Percentiles rank a stretch among this genome's conserved stretches.
Conservation (phyloP, 2,888 invertebrate species). For the Fragum sueziense region DNA sequence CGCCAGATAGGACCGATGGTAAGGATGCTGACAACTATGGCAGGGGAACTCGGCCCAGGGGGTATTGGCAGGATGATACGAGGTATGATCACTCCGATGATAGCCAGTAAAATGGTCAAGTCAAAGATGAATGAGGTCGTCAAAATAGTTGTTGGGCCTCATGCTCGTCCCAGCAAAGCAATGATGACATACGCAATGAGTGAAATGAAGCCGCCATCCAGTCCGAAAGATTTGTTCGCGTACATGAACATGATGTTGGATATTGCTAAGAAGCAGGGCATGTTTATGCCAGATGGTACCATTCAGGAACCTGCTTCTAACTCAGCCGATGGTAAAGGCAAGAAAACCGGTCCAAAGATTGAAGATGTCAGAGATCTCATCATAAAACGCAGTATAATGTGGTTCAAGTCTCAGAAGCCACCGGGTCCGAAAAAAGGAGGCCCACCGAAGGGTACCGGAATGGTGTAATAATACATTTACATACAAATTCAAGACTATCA, state of each 20-base stretch:
- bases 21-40: background rate
- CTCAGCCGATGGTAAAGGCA: background rate
- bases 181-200: background rate
- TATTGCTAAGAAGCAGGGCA: background rate
- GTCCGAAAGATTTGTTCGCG: background rate
- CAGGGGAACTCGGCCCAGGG: background rate
- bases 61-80: background rate
- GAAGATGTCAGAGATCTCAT: background rate
- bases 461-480: background rate
- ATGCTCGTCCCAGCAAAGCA: background rate
- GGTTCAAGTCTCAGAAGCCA: slow-evolving; percentile 9
- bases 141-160: background rate
- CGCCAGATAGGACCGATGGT: background rate
- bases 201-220: background rate
- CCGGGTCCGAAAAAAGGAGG: background rate
- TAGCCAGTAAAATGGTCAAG: background rate
- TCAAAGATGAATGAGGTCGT: background rate
- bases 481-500: no score
- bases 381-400: background rate
- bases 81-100: background rate
- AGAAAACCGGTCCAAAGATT: background rate
- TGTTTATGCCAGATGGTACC: background rate
- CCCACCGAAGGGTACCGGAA: background rate
- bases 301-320: background rate
- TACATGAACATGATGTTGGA: slow-evolving; percentile 6